A percentile compares a stretch with the other conserved stretches of the same genome.
These are phyloP conservation scores for Patagioenas fasciata DNA, from an alignment of 2,113 vertebrate species.

Conservation along the genomic window DNA sequence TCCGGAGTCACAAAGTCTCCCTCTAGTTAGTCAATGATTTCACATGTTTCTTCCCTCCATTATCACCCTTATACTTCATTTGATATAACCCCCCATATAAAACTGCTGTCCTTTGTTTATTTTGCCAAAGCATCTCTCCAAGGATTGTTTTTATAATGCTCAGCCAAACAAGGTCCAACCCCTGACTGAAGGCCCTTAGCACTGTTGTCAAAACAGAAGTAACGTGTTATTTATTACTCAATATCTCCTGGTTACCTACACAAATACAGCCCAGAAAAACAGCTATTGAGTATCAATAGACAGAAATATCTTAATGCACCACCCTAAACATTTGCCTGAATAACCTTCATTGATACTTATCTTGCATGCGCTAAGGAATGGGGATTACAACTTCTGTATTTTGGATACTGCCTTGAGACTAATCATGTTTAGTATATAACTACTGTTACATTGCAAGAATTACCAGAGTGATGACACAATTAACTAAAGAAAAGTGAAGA, in stretches of 20 bases:
- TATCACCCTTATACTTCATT: not conserved
- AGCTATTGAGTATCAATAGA: not conserved
- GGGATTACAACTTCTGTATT: not conserved
- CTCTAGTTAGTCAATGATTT: not conserved
- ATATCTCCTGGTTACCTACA: not conserved
- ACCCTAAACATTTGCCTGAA: not conserved
- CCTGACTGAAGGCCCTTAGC: not conserved
- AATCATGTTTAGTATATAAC: not conserved
- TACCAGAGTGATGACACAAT: not conserved
- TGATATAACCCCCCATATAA: not conserved
- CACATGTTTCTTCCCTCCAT: not conserved
- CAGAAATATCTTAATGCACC: not conserved
- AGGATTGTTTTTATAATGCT: not conserved
- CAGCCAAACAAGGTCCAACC: not conserved
- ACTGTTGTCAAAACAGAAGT: constrained; percentile 1
- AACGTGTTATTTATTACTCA: not conserved
- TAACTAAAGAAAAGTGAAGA: not conserved
- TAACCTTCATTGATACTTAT: not conserved
- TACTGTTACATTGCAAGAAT: not conserved
- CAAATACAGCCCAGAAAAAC: not conserved
- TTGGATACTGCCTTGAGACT: not conserved
- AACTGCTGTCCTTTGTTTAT: not conserved
- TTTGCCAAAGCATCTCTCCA: not conserved
- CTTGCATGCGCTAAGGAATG: not conserved
- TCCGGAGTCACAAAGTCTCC: not conserved